Conservation (phyloP, 2,797 vertebrate species). For the Chelmon rostratus region DNA sequence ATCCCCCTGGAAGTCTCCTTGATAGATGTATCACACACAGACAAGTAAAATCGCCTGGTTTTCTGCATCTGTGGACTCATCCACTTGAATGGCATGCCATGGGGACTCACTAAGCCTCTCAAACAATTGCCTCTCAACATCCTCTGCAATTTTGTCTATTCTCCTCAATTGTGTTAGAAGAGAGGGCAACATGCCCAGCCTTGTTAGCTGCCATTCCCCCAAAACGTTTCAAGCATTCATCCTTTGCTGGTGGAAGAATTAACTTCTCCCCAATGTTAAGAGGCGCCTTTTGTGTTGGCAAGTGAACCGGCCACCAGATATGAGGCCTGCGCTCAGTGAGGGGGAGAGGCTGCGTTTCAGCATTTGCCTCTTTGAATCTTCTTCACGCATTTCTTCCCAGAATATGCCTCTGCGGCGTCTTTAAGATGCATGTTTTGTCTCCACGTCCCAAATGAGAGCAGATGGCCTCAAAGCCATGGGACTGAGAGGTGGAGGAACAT, state of each 20-base stretch:
- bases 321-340: neutral
- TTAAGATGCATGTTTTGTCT: neutral
- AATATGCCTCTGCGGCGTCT: neutral
- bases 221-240: constrained; percentile 42
- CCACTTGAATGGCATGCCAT: constrained; percentile 48
- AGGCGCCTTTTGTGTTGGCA: constrained; percentile 21
- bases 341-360: neutral
- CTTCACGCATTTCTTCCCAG: neutral
- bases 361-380: neutral
- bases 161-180: constrained; percentile 44
- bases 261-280: constrained; percentile 14
- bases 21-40: constrained; percentile 46
- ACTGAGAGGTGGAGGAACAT: neutral
- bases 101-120: constrained; percentile 60
- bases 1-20: constrained; percentile 47
- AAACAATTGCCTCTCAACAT: constrained; percentile 60
- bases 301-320: constrained; percentile 15
- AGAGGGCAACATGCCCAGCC: constrained; percentile 55
- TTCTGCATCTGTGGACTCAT: constrained; percentile 52
- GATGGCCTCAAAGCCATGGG: neutral
- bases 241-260: constrained; percentile 30
- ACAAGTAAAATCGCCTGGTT: constrained; percentile 39
- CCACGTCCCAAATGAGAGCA: neutral
- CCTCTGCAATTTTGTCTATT: constrained; percentile 58
- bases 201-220: constrained; percentile 48